These are phyloP conservation scores for Sparus aurata DNA, from an alignment of 2,797 vertebrate genomes.

Conservation along the genomic window DNA sequence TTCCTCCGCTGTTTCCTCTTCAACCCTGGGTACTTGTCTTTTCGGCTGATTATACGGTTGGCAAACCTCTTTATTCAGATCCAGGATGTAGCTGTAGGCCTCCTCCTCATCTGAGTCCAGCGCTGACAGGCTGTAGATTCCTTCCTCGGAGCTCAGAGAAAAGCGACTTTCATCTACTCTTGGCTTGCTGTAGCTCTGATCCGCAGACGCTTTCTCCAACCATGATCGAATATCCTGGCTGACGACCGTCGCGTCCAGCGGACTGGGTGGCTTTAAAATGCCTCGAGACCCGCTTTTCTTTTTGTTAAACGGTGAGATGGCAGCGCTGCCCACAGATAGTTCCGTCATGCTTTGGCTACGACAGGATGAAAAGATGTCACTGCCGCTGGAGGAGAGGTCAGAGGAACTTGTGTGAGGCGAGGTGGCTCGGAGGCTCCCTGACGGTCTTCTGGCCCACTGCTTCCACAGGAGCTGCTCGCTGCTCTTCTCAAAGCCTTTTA, in stretches of 20 bases:
- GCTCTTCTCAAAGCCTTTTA: constrained; percentile 53
- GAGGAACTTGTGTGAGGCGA: not conserved
- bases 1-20: constrained; percentile 65
- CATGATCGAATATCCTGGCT: constrained; percentile 61
- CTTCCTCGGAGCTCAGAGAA: constrained; percentile 75
- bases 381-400: not conserved
- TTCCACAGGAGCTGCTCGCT: constrained; percentile 70
- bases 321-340: not conserved
- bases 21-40: constrained; percentile 48
- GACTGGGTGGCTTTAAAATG: constrained; percentile 54
- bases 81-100: constrained; percentile 77
- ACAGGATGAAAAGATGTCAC: constrained; percentile 5
- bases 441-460: constrained; percentile 59
- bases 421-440: constrained; percentile 13
- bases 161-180: constrained; percentile 31
- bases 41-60: constrained; percentile 36
- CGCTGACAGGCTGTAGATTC: constrained; percentile 61
- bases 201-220: constrained; percentile 50
- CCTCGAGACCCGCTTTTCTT: constrained; percentile 17
- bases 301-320: constrained; percentile 8
- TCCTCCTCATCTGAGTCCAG: constrained; percentile 84
- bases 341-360: not conserved
- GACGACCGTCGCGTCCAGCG: constrained; percentile 26
- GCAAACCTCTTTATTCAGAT: constrained; percentile 77
- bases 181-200: constrained; percentile 1